Evolutionary conservation across 2,113 vertebrate species (phyloP).

Genomic region (Chamaea fasciata): DNA sequence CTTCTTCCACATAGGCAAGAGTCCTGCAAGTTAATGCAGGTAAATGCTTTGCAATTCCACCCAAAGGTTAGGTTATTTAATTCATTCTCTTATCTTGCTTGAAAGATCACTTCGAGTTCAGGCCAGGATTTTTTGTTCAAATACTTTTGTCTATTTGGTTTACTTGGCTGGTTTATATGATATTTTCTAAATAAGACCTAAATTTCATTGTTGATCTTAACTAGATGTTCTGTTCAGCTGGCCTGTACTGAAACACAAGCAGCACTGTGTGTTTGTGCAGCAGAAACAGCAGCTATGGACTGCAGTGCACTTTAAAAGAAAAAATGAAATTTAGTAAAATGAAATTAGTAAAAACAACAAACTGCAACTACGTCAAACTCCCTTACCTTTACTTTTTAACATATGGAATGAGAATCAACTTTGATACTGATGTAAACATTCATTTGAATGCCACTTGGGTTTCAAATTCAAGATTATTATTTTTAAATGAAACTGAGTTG

Average conservation of each 20-base stretch:
- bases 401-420: background rate
- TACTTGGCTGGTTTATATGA: background rate
- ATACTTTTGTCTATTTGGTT: background rate
- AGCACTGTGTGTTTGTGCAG: background rate
- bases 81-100: background rate
- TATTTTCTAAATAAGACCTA: background rate
- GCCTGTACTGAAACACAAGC: background rate
- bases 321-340: background rate
- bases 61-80: background rate
- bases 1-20: background rate
- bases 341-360: background rate
- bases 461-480: background rate
- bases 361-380: background rate
- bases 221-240: background rate
- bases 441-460: background rate
- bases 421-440: background rate
- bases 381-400: background rate
- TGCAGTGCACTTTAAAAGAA: background rate
- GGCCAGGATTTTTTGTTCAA: background rate
- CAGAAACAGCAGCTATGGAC: background rate
- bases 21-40: background rate
- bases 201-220: background rate
- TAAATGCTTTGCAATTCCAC: background rate
- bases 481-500: background rate
- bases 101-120: background rate